These are phyloP conservation scores for Struthio camelus DNA, from an alignment of 2,113 vertebrate species.

Conservation along the genomic window DNA sequence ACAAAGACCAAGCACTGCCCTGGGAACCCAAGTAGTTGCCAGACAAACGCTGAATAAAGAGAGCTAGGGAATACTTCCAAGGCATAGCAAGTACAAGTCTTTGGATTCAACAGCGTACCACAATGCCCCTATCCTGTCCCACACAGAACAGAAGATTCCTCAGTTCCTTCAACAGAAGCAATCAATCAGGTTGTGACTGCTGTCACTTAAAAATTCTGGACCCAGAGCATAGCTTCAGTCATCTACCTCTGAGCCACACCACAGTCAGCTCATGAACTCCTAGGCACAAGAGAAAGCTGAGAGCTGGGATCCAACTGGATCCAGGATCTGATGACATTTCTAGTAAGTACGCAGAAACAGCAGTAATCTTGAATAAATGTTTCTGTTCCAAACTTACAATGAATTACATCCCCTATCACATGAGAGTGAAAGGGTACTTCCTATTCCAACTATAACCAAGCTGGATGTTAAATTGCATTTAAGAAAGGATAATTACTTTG, in stretches of 20 bases:
- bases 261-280: not conserved
- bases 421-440: not conserved
- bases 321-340: not conserved
- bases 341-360: not conserved
- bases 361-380: not conserved
- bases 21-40: not conserved
- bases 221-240: not conserved
- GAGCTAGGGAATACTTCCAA: not conserved
- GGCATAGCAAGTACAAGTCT: not conserved
- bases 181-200: not conserved
- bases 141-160: not conserved
- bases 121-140: not conserved
- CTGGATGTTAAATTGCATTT: not conserved
- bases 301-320: not conserved
- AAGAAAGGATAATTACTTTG: not conserved
- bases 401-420: not conserved
- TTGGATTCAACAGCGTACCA: not conserved
- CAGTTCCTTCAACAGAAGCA: not conserved
- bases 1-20: not conserved
- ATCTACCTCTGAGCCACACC: not conserved
- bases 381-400: not conserved
- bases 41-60: not conserved
- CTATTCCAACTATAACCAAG: not conserved
- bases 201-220: not conserved
- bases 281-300: accelerated